Conservation (phyloP, 2,113 vertebrate species). For the Brienomyrus brachyistius region DNA sequence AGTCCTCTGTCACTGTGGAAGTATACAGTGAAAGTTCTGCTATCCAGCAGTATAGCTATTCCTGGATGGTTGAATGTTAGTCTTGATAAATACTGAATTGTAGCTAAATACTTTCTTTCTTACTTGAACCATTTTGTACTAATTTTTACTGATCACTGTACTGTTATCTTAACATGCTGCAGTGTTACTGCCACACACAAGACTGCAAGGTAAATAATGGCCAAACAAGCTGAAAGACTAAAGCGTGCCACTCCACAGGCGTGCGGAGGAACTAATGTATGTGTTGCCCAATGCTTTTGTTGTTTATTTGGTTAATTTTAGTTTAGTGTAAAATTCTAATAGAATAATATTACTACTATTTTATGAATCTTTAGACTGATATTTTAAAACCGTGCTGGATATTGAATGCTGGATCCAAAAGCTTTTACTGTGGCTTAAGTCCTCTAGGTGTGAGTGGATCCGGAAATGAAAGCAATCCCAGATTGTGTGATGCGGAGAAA, state of each 20-base stretch:
- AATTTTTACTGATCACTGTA: not conserved
- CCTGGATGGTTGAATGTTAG: not conserved
- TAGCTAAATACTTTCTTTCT: not conserved
- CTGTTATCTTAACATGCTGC: not conserved
- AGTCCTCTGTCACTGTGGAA: not conserved
- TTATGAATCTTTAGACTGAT: not conserved
- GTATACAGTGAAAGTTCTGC: not conserved
- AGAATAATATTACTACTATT: not conserved
- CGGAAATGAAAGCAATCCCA: not conserved
- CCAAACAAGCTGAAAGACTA: not conserved
- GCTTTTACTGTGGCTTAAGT: not conserved
- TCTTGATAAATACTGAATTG: not conserved
- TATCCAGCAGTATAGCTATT: not conserved
- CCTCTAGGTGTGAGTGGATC: not conserved
- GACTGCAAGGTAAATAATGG: not conserved
- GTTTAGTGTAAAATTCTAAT: not conserved
- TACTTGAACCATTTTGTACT: not conserved
- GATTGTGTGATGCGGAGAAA: not conserved
- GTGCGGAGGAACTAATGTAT: not conserved
- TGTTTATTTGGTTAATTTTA: not conserved
- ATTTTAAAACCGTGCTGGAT: not conserved
- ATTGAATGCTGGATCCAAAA: not conserved
- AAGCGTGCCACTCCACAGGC: not conserved
- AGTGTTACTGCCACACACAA: not conserved
- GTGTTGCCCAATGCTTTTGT: not conserved